Evolutionary conservation across 2,888 invertebrate genomes (phyloP), one percentile per base, ranked within the genome.

Genomic region (Eristalis pertinax): DNA sequence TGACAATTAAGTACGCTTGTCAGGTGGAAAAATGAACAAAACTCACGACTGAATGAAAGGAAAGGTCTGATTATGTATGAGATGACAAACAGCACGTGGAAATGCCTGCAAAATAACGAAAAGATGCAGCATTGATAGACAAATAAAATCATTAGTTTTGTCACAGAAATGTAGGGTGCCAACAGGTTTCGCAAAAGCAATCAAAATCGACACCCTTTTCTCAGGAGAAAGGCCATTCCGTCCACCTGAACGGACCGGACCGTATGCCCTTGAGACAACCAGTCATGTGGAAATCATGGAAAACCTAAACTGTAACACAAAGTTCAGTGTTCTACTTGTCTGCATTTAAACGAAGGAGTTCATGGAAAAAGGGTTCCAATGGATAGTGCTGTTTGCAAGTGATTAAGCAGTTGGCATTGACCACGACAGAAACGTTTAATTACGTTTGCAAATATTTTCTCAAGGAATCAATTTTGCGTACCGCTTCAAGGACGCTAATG

Each of bases 351-450:
- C 38, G 38, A 65, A 70, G 32, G 41, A 74, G 43, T 80, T 80
- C 80, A 32, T 26, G 62, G 80, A 80, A 80, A 80, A 80, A 67
- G 80, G 80, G 80, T 80, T 80, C 60, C 35, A 63, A 56, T 8
- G 56, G 38, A 24, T 41, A 67, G 41, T 38, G 8, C 35, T 11
- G 22, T 13, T n/a, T 50, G 56, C 63, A 77, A 63, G 78, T 69
- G 81, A 85, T 81, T 73, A 85, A 85, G 81, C 72, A 81, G 81
- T 85, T 81, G 85, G 73, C 85, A 85, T 73, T 77, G 43, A 56
- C 2, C 19, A 63, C 15, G 85, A 73, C 81, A 85, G 72, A 85
- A 81, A 73, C 76, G 56, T 43, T 77, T 81, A 81, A 85, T 77
- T 60, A 76, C 35, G 43, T 77, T 77, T 79, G 81, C 63, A 81